Conservation (phyloP, 2,888 invertebrate genomes). For the Tetheella fluctuosa region DNA sequence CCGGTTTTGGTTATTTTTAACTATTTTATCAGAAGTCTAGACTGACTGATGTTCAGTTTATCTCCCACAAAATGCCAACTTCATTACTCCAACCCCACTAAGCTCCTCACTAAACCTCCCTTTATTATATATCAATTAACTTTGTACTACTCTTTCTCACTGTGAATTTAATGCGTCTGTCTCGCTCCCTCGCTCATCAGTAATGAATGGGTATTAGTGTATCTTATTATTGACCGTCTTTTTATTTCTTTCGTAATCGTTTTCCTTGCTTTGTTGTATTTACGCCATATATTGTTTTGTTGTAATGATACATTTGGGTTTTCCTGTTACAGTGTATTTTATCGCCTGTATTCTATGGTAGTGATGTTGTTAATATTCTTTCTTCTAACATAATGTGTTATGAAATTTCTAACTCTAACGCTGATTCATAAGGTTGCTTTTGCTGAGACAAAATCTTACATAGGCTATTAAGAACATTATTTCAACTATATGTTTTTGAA, state of each 20-base stretch:
- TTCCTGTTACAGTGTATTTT: conserved; percentile 14
- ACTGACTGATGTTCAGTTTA: conserved; percentile 19
- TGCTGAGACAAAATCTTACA: too few relatives aligned
- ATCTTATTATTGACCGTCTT: conserved; percentile 50
- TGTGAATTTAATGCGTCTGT: conserved; percentile 15
- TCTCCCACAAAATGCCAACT: conserved; percentile 35
- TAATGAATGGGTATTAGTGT: conserved; percentile 55
- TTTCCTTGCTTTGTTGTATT: conserved; percentile 33
- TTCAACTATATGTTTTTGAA: too few relatives aligned
- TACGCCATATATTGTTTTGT: conserved; percentile 21
- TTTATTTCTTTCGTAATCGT: conserved; percentile 35
- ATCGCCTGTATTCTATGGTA: neutral
- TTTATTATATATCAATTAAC: conserved; percentile 51
- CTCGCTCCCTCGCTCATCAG: conserved; percentile 38
- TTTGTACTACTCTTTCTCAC: conserved; percentile 28
- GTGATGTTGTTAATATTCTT: neutral
- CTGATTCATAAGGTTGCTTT: too few relatives aligned
- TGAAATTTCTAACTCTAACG: too few relatives aligned
- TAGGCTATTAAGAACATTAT: too few relatives aligned
- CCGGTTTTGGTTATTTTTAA: too few relatives aligned
- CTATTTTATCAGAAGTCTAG: neutral
- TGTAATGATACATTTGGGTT: conserved; percentile 22
- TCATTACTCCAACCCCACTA: conserved; percentile 40
- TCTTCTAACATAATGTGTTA: too few relatives aligned
- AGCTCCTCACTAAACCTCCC: conserved; percentile 43